Evolutionary conservation across 1,140 invertebrate genomes (phyloP).

Genomic region (Anthonomus grandis): DNA sequence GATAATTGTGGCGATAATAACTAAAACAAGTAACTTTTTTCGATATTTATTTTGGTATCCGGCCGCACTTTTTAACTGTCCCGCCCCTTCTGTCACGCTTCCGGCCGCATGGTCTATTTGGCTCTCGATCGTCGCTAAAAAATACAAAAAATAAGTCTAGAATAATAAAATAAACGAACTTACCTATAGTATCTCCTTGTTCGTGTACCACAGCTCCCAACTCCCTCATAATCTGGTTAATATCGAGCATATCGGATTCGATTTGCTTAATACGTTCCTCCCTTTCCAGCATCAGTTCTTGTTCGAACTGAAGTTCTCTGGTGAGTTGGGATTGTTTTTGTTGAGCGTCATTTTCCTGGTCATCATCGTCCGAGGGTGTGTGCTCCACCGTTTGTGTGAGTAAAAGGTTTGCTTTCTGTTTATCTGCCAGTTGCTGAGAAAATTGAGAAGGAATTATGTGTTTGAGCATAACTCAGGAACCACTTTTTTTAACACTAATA

Average conservation of each 20-base stretch:
- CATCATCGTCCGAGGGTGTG: conserved; percentile 48
- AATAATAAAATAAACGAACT: conserved; percentile 40
- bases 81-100: conserved; percentile 73
- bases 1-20: conserved; percentile 60
- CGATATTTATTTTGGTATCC: conserved; percentile 71
- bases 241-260: conserved; percentile 83
- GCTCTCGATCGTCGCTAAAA: conserved; percentile 81
- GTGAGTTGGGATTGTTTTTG: conserved; percentile 55
- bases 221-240: conserved; percentile 89
- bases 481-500: too few species aligned
- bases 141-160: conserved; percentile 10
- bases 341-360: conserved; percentile 51
- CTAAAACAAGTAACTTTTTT: conserved; percentile 66
- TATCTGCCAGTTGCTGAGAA: conserved; percentile 65
- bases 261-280: conserved; percentile 71
- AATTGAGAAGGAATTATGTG: too few species aligned
- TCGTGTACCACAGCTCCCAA: conserved; percentile 76
- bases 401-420: conserved; percentile 72
- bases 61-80: conserved; percentile 74
- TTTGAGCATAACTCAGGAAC: too few species aligned
- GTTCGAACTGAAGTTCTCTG: conserved; percentile 69
- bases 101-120: conserved; percentile 76
- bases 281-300: conserved; percentile 69
- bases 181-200: conserved; percentile 82
- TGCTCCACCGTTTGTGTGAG: conserved; percentile 47